Percentiles rank a stretch among this genome's conserved stretches.
Evolutionary conservation across 2,888 invertebrate species (phyloP).

Genomic region (Podotricha telesiphe): DNA sequence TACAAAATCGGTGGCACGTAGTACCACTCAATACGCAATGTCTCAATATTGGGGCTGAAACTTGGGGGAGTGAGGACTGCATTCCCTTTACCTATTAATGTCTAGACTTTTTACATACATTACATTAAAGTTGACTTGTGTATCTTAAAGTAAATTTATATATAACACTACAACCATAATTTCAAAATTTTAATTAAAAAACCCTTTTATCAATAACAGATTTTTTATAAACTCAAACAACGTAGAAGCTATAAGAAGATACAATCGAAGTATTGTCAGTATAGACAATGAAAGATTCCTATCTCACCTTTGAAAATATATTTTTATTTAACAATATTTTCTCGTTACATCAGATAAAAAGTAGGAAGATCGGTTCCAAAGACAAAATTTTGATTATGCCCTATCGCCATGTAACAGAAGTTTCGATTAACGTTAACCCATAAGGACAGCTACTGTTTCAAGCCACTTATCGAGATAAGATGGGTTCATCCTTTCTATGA

Average conservation of each 20-base stretch:
- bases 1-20: background rate
- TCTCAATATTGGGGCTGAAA: constrained; percentile 1
- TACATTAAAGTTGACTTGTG: background rate
- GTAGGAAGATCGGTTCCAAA: constrained; percentile 29
- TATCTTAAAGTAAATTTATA: too few relatives aligned
- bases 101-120: background rate
- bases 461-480: constrained; percentile 44
- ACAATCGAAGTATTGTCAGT: background rate
- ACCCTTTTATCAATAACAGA: background rate
- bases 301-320: constrained; percentile 11
- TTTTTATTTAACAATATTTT: constrained; percentile 16
- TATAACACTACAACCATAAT: background rate
- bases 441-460: constrained; percentile 40
- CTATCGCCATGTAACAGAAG: constrained; percentile 39
- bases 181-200: background rate
- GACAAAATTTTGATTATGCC: constrained; percentile 34
- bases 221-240: background rate
- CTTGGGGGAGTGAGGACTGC: background rate
- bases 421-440: constrained; percentile 42
- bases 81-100: background rate
- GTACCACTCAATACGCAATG: background rate
- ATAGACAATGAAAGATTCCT: constrained; percentile 3
- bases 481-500: constrained; percentile 38
- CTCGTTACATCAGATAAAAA: constrained; percentile 27
- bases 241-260: background rate